phyloP scores from a whole-genome alignment of 53 echinoderm and acorn worm genomes.

The Zoroaster sp. region DNA sequence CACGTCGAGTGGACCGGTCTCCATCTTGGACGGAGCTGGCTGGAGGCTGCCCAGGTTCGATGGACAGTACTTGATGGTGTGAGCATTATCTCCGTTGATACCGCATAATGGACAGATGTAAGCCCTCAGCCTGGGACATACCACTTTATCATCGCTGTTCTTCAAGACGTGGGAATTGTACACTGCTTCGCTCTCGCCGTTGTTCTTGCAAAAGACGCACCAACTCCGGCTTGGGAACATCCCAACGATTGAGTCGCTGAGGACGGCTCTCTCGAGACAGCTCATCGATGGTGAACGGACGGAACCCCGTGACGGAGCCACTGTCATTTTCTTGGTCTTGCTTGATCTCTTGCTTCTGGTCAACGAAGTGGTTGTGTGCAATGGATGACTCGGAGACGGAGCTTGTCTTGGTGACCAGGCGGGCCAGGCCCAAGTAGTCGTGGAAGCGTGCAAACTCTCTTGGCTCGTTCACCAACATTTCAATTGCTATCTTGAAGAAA shows the following conservation, averaged over 20 bases:
- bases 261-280: constrained; percentile 15
- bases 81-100: constrained; percentile 52
- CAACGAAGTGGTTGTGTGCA: background rate
- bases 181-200: constrained; percentile 55
- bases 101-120: too few relatives aligned
- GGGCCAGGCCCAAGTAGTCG: constrained; percentile 42
- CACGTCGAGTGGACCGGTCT: background rate
- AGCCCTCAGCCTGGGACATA: constrained; percentile 39
- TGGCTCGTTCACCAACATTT: background rate
- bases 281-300: constrained; percentile 48
- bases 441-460: constrained; percentile 33
- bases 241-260: background rate
- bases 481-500: background rate
- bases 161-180: constrained; percentile 47
- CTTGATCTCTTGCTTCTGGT: background rate
- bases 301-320: background rate
- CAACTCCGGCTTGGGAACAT: constrained; percentile 26
- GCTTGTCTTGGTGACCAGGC: constrained; percentile 8
- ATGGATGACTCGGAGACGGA: background rate
- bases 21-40: constrained; percentile 23
- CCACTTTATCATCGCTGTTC: constrained; percentile 28
- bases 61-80: constrained; percentile 37
- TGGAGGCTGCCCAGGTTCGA: constrained; percentile 38
- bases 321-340: background rate
- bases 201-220: constrained; percentile 59